Conservation (phyloP, 2,797 vertebrate species). For the Momotus momota region DNA sequence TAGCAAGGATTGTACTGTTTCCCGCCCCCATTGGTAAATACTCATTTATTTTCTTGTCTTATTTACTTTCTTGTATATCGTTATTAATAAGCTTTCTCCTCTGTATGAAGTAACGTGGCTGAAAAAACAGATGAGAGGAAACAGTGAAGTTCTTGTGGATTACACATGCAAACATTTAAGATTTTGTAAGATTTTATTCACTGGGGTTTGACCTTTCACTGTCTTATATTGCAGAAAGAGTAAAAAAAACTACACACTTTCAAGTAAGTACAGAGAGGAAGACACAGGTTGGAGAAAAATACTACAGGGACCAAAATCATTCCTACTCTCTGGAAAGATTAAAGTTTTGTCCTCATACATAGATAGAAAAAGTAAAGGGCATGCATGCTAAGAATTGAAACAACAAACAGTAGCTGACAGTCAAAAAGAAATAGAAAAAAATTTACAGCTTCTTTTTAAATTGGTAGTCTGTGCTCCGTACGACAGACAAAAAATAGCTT, state of each 20-base stretch:
- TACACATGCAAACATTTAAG: background rate
- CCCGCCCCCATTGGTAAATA: conserved; percentile 28
- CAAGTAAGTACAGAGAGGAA: background rate
- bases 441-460: background rate
- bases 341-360: background rate
- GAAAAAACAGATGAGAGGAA: background rate
- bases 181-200: background rate
- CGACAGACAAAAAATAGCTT: background rate
- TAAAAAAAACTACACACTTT: background rate
- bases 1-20: conserved; percentile 5
- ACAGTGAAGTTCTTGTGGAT: background rate
- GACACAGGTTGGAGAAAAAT: background rate
- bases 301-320: background rate
- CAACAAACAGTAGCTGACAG: background rate
- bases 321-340: background rate
- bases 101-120: background rate
- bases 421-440: background rate
- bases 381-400: background rate
- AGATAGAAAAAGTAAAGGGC: conserved; percentile 7
- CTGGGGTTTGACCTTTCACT: background rate
- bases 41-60: conserved; percentile 61
- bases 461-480: background rate
- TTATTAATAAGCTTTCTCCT: conserved; percentile 32
- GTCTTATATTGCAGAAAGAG: background rate
- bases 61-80: conserved; percentile 15